Base-by-base conservation (phyloP, 2,888 invertebrate species). In the Oxystoma pomonae region DNA sequence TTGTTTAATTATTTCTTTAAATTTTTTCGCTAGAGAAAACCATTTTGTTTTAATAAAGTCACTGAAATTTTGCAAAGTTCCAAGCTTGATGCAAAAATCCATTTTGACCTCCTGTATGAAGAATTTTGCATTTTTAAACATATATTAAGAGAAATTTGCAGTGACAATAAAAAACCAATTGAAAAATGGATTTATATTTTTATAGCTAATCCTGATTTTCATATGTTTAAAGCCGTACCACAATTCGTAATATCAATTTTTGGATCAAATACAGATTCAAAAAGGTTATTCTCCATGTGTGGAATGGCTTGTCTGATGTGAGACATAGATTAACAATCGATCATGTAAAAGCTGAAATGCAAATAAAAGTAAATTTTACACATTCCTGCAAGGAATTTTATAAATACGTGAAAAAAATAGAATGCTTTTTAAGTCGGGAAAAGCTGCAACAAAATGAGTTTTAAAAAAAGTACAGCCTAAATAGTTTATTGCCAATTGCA, bases 21-120 rank as follows among this genome's bases (percentile, higher is more conserved):
- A n/a, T n/a, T n/a, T n/a, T n/a, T n/a, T n/a, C n/a, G n/a, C n/a
- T n/a, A n/a, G n/a, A n/a, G n/a, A n/a, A n/a, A n/a, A n/a, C n/a
- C n/a, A n/a, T 53, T 56, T 22, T 58, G 12, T 20, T 20, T 17
- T 57, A 20, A 20, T 57, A n/a, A 58, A 58, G 9, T n/a, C n/a
- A 58, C 20, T 58, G 3, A 22, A 58, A 58, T 21, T 56, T 16
- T 20, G 57, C n/a, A n/a, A n/a, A n/a, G 35, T 35, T 35, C 12
- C 12, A 35, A 35, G 12, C 35, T 35, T 7, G 12, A 35, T 12
- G 35, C 3, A 35, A 35, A 35, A 35, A 35, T 35, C 3, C 3
- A 35, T 35, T 35, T 35, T 12, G 35, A 35, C 35, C 35, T 35
- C 12, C 12, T 35, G 12, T 35, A 35, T 35, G 35, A 35, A 12